phyloP scores from a whole-genome alignment of 2,797 vertebrate genomes.

The Morus bassanus region DNA sequence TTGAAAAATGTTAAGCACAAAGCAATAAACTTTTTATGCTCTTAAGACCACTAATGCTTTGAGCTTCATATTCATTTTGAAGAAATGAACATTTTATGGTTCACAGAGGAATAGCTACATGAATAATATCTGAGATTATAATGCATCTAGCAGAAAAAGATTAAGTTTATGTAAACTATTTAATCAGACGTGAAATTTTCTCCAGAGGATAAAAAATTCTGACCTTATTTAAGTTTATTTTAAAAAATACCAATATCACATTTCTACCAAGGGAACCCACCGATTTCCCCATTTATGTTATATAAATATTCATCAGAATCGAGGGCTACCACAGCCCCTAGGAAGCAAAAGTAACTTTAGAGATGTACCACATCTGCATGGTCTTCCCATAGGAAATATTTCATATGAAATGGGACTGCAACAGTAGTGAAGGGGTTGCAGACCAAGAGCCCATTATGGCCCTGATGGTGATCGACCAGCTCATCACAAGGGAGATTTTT shows the following conservation, averaged over 20 bases:
- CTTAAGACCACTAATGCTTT: constrained; percentile 84
- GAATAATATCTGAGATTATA: constrained; percentile 85
- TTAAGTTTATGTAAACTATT: constrained; percentile 86
- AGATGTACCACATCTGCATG: fast-evolving
- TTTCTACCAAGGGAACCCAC: constrained; percentile 63
- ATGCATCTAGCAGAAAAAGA: constrained; percentile 79
- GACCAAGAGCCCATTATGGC: neutral
- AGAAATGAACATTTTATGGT: constrained; percentile 85
- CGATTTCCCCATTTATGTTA: constrained; percentile 55
- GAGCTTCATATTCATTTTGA: constrained; percentile 83
- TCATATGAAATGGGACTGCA: neutral
- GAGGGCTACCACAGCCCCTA: constrained; percentile 27
- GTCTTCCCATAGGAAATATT: neutral
- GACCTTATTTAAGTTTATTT: constrained; percentile 79
- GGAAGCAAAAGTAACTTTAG: neutral
- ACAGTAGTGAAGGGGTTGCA: neutral
- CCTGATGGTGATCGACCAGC: neutral
- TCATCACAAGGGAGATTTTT: neutral
- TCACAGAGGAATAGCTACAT: constrained; percentile 84
- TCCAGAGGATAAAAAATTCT: constrained; percentile 78
- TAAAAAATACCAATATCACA: constrained; percentile 72
- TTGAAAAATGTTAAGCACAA: constrained; percentile 84
- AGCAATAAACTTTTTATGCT: constrained; percentile 85
- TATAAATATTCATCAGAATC: constrained; percentile 63
- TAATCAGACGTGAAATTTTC: constrained; percentile 83